A percentile compares a stretch with the other conserved stretches of the same genome.
Conservation (phyloP, 2,888 invertebrate genomes). For the Unio pictorum region DNA sequence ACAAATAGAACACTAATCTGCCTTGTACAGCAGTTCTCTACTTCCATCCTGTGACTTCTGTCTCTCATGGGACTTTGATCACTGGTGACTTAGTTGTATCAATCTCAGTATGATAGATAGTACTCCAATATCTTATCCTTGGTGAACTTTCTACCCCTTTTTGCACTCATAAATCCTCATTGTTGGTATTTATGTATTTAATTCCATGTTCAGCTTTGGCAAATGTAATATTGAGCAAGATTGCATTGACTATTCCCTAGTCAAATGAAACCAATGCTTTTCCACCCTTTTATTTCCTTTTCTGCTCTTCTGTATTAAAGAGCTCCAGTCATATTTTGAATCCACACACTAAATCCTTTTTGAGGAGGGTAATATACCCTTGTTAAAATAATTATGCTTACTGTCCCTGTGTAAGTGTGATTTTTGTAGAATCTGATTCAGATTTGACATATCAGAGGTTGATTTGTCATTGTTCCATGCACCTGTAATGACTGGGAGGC, state of each 20-base stretch:
- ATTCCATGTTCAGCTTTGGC: slow-evolving; percentile 35
- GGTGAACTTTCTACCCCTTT: slow-evolving; percentile 11
- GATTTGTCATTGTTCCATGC: too few species aligned
- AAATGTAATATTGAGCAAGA: slow-evolving; percentile 38
- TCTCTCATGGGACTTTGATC: slow-evolving; percentile 45
- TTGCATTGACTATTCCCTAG: slow-evolving; percentile 45
- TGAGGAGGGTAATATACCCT: background rate
- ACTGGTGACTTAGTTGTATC: slow-evolving; percentile 41
- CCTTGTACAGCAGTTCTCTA: too few species aligned
- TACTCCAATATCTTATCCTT: too few species aligned
- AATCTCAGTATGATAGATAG: slow-evolving; percentile 44
- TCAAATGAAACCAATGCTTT: slow-evolving; percentile 42
- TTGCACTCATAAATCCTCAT: slow-evolving; percentile 19
- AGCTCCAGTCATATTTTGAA: background rate
- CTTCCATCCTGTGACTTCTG: slow-evolving; percentile 19
- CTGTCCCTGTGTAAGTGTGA: background rate
- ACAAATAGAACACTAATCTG: too few species aligned
- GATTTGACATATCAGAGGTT: background rate
- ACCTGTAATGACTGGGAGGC: too few species aligned
- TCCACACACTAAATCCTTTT: too few species aligned
- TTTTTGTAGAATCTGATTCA: slow-evolving; percentile 5
- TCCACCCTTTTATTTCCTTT: slow-evolving; percentile 39
- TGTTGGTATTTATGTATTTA: slow-evolving; percentile 21
- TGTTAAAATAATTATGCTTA: slow-evolving; percentile 2
- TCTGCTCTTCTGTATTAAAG: slow-evolving; percentile 56